These are phyloP conservation scores for Kuschelorhynchus macadamiae DNA, from an alignment of 2,888 invertebrate species.

Conservation along the genomic window DNA sequence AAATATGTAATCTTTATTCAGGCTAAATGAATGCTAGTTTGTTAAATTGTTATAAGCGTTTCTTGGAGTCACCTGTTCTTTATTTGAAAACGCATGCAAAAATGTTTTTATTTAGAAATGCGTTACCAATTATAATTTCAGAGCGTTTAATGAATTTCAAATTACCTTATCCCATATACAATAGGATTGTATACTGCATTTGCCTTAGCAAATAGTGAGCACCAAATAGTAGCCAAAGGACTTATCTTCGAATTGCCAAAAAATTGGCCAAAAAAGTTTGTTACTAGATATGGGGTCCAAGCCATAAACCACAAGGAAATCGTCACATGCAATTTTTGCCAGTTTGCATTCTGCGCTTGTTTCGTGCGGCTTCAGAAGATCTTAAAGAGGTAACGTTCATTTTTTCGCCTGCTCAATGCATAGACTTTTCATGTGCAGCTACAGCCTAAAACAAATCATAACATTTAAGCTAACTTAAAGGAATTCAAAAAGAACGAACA, in stretches of 20 bases:
- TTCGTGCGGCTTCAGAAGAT: slow-evolving; percentile 81
- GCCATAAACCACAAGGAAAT: slow-evolving; percentile 93
- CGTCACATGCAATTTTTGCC: slow-evolving; percentile 91
- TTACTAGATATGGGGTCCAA: slow-evolving; percentile 91
- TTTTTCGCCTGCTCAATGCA: slow-evolving; percentile 93
- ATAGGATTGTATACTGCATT: slow-evolving; percentile 93
- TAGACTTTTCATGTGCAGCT: slow-evolving; percentile 85
- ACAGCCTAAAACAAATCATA: slow-evolving; percentile 84
- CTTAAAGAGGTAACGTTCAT: slow-evolving; percentile 93
- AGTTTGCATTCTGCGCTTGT: slow-evolving; percentile 90
- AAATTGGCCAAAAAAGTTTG: slow-evolving; percentile 86
- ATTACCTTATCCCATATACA: slow-evolving; percentile 91
- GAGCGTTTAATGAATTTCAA: too few relatives aligned
- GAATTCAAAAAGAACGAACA: too few relatives aligned
- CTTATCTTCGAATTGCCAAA: slow-evolving; percentile 81
- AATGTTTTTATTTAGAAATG: too few relatives aligned
- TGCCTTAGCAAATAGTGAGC: slow-evolving; percentile 92
- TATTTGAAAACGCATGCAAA: too few relatives aligned
- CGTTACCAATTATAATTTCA: too few relatives aligned
- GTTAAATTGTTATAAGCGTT: too few relatives aligned
- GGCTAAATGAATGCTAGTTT: too few relatives aligned
- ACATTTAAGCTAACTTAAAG: too few relatives aligned
- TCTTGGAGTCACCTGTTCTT: too few relatives aligned
- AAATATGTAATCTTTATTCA: too few relatives aligned
- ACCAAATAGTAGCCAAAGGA: slow-evolving; percentile 89